Conservation (phyloP, 2,888 invertebrate species). For the Idaea dimidiata region DNA sequence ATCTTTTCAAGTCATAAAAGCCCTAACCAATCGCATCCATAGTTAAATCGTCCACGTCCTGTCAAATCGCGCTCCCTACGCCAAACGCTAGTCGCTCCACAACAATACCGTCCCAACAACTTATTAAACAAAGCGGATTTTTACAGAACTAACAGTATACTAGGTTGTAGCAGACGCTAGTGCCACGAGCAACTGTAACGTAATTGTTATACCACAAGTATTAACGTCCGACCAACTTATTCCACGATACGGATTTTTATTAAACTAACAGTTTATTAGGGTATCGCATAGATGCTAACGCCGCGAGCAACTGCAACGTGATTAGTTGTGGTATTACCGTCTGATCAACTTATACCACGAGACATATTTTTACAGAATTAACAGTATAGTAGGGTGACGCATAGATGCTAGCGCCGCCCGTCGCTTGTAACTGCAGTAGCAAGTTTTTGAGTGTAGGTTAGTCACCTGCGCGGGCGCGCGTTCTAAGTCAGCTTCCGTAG, state of each 20-base stretch:
- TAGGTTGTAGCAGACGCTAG: background rate
- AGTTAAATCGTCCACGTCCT: background rate
- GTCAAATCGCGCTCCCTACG: background rate
- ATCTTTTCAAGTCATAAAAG: background rate
- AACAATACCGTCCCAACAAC: conserved; percentile 38
- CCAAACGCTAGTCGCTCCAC: conserved; percentile 27
- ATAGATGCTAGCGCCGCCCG: no score
- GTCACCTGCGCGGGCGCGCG: conserved; percentile 44
- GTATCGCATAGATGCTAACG: no score
- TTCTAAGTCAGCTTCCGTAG: conserved; percentile 61
- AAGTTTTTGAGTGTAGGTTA: background rate
- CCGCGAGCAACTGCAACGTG: no score
- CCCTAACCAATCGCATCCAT: background rate
- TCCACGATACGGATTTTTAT: no score
- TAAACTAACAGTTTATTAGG: no score
- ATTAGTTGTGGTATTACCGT: background rate
- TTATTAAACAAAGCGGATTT: background rate
- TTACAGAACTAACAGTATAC: background rate
- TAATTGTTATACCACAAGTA: background rate
- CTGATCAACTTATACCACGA: no score
- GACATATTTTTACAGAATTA: no score
- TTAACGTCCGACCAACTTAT: no score
- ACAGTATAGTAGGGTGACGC: no score
- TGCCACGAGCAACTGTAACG: background rate
- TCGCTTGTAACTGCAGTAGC: no score